Percentiles rank a stretch among this genome's conserved stretches.
Evolutionary conservation across 2,888 invertebrate genomes (phyloP).

Genomic region (Cenopis cana): DNA sequence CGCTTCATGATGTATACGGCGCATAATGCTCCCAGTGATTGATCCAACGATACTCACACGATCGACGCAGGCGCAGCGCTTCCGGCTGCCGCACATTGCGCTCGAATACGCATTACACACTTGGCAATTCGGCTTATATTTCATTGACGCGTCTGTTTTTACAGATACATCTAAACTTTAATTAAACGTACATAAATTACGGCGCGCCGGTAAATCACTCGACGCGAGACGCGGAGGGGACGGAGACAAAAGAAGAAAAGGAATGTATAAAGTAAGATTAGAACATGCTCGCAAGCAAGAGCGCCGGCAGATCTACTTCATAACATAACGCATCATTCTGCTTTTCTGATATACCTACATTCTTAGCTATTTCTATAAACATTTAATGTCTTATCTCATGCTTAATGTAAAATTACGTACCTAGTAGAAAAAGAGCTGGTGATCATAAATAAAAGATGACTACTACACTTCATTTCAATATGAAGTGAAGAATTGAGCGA

Average conservation of each 20-base stretch:
- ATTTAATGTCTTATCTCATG: not conserved
- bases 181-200: constrained; percentile 80
- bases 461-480: not conserved
- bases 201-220: constrained; percentile 72
- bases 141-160: not conserved
- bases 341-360: not conserved
- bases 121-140: not conserved
- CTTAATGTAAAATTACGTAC: not conserved
- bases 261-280: constrained; percentile 37
- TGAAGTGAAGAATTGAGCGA: constrained; percentile 7
- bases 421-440: not conserved
- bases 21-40: constrained; percentile 38
- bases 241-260: constrained; percentile 45
- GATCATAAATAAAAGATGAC: constrained; percentile 6
- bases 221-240: constrained; percentile 53
- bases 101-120: not conserved
- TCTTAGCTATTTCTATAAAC: not conserved
- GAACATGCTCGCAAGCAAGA: constrained; percentile 17
- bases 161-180: constrained; percentile 62
- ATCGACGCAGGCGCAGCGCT: constrained; percentile 51
- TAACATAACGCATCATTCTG: not conserved
- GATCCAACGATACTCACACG: constrained; percentile 32
- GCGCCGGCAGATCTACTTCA: constrained; percentile 12
- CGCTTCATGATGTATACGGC: constrained; percentile 31
- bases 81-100: constrained; percentile 62